Percentiles rank a stretch among this genome's conserved stretches.
These are phyloP conservation scores for Graphium colonna DNA, from an alignment of 2,888 invertebrate species.

Conservation along the genomic window DNA sequence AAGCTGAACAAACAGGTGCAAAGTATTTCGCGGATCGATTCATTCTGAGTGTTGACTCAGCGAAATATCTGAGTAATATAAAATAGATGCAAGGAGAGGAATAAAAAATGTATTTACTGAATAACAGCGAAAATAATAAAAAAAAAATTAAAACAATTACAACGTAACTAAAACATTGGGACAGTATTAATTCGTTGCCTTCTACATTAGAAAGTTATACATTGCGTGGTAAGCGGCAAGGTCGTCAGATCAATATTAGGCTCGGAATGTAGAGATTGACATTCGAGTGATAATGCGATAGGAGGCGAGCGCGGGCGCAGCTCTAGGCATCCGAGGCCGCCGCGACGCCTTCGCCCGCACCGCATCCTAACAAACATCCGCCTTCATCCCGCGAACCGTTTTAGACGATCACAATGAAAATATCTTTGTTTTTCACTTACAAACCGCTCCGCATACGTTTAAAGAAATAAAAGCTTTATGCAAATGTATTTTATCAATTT, in stretches of 20 bases:
- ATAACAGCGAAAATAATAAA: too few species aligned
- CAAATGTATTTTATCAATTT: too few species aligned
- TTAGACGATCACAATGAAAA: constrained; percentile 16
- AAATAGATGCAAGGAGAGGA: too few species aligned
- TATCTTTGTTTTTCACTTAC: too few species aligned
- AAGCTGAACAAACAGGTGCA: constrained; percentile 12
- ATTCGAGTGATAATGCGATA: constrained; percentile 61
- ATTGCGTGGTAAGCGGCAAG: constrained; percentile 2
- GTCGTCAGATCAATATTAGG: constrained; percentile 36
- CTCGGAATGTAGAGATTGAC: constrained; percentile 58
- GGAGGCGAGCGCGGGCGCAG: constrained; percentile 41
- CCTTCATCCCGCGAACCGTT: constrained; percentile 34
- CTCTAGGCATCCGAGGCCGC: constrained; percentile 68
- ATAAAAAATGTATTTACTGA: too few species aligned
- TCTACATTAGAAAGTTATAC: neutral
- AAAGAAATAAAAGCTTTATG: too few species aligned
- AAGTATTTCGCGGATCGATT: constrained; percentile 1
- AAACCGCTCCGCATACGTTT: too few species aligned
- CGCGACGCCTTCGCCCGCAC: constrained; percentile 44
- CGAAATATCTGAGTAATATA: too few species aligned
- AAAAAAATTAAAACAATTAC: too few species aligned
- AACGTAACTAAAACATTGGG: neutral
- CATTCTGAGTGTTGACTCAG: neutral
- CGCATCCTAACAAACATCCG: constrained; percentile 44
- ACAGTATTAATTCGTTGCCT: neutral